phyloP scores from a whole-genome alignment of 2,888 invertebrate species.

The Stegana nigrithorax region DNA sequence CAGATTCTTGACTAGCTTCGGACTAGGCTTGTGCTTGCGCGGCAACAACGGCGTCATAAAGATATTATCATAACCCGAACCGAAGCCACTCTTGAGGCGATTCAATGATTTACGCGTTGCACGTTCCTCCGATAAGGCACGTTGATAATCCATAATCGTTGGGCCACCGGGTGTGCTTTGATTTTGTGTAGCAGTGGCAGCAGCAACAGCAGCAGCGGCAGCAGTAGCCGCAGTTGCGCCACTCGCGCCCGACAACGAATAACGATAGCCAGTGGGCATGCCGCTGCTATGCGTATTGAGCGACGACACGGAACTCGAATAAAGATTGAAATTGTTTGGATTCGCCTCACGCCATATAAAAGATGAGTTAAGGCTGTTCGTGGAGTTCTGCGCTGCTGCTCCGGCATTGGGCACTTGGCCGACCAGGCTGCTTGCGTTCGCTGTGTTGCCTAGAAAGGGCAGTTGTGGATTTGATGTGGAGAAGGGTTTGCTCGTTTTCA shows the following conservation, averaged over 20 bases:
- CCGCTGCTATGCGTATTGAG: slow-evolving; percentile 47
- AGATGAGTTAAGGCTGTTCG: slow-evolving; percentile 68
- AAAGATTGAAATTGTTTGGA: slow-evolving; percentile 68
- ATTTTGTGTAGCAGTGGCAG: slow-evolving; percentile 1
- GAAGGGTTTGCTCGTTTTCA: slow-evolving; percentile 69
- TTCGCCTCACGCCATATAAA: slow-evolving; percentile 69
- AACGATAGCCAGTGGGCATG: slow-evolving; percentile 49
- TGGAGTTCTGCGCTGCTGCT: slow-evolving; percentile 56
- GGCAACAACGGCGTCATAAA: slow-evolving; percentile 67
- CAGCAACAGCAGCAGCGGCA: too few species aligned
- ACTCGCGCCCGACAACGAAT: slow-evolving; percentile 50
- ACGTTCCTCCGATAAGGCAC: slow-evolving; percentile 64
- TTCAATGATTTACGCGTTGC: slow-evolving; percentile 65
- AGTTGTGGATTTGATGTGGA: slow-evolving; percentile 69
- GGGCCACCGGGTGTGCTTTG: slow-evolving; percentile 18
- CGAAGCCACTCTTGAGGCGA: slow-evolving; percentile 66
- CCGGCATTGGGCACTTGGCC: slow-evolving; percentile 25
- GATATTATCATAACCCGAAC: slow-evolving; percentile 68
- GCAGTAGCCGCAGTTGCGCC: slow-evolving; percentile 12
- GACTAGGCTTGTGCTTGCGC: slow-evolving; percentile 63
- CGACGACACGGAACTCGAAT: slow-evolving; percentile 67
- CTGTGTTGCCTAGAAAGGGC: slow-evolving; percentile 55
- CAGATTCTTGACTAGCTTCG: slow-evolving; percentile 42
- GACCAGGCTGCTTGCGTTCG: slow-evolving; percentile 43
- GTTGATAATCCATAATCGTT: slow-evolving; percentile 55